These are phyloP conservation scores for Saiga tatarica DNA, from an alignment of 2,113 vertebrate genomes.

Conservation along the genomic window DNA sequence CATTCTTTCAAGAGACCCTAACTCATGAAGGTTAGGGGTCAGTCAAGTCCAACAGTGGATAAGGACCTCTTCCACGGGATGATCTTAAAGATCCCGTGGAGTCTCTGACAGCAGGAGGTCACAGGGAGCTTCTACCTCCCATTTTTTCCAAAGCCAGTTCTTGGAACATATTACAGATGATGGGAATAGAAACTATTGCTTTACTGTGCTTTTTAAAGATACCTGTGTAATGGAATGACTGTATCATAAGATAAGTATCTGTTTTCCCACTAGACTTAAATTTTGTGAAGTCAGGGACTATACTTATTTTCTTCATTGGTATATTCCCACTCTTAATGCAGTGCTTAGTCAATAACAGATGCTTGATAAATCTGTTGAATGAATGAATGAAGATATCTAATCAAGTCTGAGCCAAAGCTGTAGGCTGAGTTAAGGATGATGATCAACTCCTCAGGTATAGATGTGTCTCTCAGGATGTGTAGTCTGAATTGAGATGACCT, in stretches of 20 bases:
- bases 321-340: neutral
- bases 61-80: neutral
- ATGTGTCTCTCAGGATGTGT: neutral
- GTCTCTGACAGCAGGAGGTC: neutral
- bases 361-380: neutral
- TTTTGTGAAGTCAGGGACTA: neutral
- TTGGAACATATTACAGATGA: neutral
- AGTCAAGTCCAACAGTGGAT: neutral
- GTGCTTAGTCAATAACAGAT: neutral
- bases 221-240: neutral
- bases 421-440: neutral
- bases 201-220: neutral
- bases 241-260: neutral
- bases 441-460: neutral
- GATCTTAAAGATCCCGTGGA: neutral
- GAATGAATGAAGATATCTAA: constrained; percentile 4
- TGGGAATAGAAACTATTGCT: neutral
- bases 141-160: neutral
- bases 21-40: neutral
- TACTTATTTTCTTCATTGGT: neutral
- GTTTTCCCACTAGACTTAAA: neutral
- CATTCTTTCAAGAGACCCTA: neutral
- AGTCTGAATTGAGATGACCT: neutral
- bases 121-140: neutral
- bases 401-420: neutral